Evolutionary conservation across 2,888 invertebrate genomes (phyloP).

Genomic region (Tineola bisselliella): DNA sequence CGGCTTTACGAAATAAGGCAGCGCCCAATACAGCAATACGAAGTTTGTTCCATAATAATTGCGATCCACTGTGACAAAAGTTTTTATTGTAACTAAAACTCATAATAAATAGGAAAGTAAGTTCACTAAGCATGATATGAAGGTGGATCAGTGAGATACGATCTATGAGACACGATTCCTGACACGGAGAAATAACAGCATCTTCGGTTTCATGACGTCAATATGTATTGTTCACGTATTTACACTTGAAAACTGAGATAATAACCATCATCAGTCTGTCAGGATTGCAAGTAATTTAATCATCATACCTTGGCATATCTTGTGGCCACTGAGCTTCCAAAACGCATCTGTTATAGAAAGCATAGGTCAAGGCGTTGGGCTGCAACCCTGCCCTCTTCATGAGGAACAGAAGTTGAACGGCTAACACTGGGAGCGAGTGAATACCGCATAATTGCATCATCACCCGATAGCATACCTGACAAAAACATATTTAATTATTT

Average conservation of each 20-base stretch:
- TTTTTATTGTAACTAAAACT: no score
- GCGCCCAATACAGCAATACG: slow-evolving; percentile 92
- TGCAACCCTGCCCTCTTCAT: slow-evolving; percentile 95
- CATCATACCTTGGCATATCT: slow-evolving; percentile 74
- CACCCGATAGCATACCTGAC: slow-evolving; percentile 92
- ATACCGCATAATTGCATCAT: slow-evolving; percentile 99
- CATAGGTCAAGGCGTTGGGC: slow-evolving; percentile 98
- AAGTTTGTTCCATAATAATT: slow-evolving; percentile 92
- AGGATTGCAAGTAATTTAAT: no score
- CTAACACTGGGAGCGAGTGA: slow-evolving; percentile 92
- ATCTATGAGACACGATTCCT: no score
- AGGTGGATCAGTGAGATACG: no score
- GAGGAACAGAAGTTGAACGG: slow-evolving; percentile 88
- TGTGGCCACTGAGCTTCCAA: slow-evolving; percentile 96
- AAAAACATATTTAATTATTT: slow-evolving; percentile 2
- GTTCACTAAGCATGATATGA: no score
- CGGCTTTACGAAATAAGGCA: slow-evolving; percentile 86
- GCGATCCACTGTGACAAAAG: slow-evolving; percentile 71
- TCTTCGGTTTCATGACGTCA: no score
- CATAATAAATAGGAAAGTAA: no score
- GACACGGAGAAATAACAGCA: no score
- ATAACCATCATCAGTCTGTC: no score
- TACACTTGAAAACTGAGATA: no score
- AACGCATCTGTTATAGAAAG: slow-evolving; percentile 83
- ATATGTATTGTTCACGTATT: no score